Percentiles rank a stretch among this genome's conserved stretches.
These are phyloP conservation scores for Epinotia brunnichana DNA, from an alignment of 2,888 invertebrate species.

Conservation along the genomic window DNA sequence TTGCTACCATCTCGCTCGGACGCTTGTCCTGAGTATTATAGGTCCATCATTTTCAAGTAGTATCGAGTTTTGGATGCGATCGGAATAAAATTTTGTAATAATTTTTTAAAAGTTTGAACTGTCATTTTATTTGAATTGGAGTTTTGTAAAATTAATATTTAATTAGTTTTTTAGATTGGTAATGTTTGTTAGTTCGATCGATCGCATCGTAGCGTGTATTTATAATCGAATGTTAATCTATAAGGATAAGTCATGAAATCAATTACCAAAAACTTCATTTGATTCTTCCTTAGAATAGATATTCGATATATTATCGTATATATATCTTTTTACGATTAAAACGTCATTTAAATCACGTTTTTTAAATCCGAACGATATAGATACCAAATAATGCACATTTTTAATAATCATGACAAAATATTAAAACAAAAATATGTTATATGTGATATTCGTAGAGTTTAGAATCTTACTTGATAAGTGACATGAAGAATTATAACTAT, in stretches of 20 bases:
- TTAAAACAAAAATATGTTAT: constrained; percentile 42
- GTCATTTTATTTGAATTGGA: neutral
- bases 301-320: constrained; percentile 37
- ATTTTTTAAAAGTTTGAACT: neutral
- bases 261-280: constrained; percentile 55
- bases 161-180: neutral
- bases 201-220: constrained; percentile 41
- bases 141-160: neutral
- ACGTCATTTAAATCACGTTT: constrained; percentile 35
- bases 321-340: constrained; percentile 41
- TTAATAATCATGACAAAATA: constrained; percentile 43
- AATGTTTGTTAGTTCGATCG: constrained; percentile 1
- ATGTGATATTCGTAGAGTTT: constrained; percentile 50
- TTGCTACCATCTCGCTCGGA: too few relatives aligned
- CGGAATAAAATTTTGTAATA: constrained; percentile 3
- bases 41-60: constrained; percentile 8
- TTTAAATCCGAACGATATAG: constrained; percentile 33
- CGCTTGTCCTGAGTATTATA: too few relatives aligned
- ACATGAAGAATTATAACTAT: constrained; percentile 37
- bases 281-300: constrained; percentile 52
- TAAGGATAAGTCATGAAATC: constrained; percentile 44
- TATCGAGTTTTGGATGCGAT: constrained; percentile 30
- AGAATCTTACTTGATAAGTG: constrained; percentile 42
- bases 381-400: constrained; percentile 39
- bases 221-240: constrained; percentile 46